phyloP scores from a whole-genome alignment of 2,888 invertebrate genomes.

The Dynastes maya region DNA sequence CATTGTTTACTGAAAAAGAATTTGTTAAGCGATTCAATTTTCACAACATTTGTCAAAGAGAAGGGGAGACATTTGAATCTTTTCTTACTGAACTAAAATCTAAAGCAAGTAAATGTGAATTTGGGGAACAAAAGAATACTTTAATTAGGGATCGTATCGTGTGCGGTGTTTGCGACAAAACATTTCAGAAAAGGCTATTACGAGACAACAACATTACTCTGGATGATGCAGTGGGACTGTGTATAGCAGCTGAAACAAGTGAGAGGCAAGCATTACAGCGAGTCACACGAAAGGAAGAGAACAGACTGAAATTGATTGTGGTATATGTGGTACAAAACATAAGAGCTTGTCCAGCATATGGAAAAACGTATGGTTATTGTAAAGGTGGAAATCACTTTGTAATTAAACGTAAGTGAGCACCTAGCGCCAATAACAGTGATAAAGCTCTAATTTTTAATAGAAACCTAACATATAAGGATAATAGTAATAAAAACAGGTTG shows the following conservation, averaged over 20 bases:
- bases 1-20: background rate
- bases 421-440: background rate
- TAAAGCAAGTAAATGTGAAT: background rate
- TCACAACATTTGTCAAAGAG: constrained; percentile 9
- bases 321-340: background rate
- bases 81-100: background rate
- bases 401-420: background rate
- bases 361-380: background rate
- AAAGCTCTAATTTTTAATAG: background rate
- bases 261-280: constrained; percentile 2
- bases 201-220: background rate
- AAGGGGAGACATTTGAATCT: background rate
- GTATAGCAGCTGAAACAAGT: constrained; percentile 8
- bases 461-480: too few relatives aligned
- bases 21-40: background rate
- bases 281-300: background rate
- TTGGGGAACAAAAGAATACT: constrained; percentile 7
- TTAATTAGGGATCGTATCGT: constrained; percentile 7
- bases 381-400: constrained; percentile 13
- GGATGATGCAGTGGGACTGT: background rate
- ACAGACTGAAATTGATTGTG: background rate
- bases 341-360: background rate
- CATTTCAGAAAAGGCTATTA: background rate
- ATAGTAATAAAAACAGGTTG: too few relatives aligned
- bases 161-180: background rate